Percentiles rank a stretch among this genome's conserved stretches.
Evolutionary conservation across 2,113 vertebrate genomes (phyloP).

Genomic region (Poecile atricapillus): DNA sequence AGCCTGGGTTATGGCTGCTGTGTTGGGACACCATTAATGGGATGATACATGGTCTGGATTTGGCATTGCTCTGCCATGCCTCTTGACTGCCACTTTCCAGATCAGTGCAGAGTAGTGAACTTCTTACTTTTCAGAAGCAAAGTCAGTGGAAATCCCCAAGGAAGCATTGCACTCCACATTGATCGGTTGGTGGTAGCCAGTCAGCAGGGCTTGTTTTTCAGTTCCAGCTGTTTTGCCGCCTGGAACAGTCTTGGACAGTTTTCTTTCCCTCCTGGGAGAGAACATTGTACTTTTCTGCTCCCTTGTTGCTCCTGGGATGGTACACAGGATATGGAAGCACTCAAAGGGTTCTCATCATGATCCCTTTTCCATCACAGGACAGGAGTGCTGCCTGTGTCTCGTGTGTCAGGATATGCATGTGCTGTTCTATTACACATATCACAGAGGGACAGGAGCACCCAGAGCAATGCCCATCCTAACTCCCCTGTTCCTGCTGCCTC

Average conservation of each 20-base stretch:
- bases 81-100: neutral
- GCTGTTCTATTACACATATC: rapidly evolving
- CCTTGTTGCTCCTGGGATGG: neutral
- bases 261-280: neutral
- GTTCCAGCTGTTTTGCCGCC: neutral
- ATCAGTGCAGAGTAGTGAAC: neutral
- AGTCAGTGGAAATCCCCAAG: neutral
- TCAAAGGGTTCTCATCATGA: neutral
- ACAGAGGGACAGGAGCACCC: neutral
- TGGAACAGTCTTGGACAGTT: neutral
- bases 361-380: neutral
- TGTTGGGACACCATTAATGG: neutral
- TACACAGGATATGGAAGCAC: neutral
- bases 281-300: neutral
- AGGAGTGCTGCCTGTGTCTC: neutral
- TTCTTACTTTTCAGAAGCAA: neutral
- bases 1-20: neutral
- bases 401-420: rapidly evolving
- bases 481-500: neutral
- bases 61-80: neutral
- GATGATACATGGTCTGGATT: neutral
- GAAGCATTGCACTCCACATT: neutral
- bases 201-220: neutral
- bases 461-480: neutral
- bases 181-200: neutral